Evolutionary conservation across 2,113 vertebrate genomes (phyloP), one percentile per base, ranked within the genome.

Genomic region (Ursus arctos): DNA sequence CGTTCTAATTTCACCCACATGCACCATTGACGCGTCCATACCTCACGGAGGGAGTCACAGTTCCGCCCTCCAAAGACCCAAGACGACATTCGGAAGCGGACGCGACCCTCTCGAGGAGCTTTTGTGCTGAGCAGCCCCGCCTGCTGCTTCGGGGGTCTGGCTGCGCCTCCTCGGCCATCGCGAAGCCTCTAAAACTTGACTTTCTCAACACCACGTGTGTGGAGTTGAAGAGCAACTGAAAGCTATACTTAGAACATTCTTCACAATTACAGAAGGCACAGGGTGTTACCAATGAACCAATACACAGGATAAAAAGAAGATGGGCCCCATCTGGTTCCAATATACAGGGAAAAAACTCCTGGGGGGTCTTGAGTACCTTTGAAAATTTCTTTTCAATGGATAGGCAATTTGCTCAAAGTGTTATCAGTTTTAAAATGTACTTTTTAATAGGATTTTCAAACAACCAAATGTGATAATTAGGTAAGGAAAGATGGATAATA

Each of bases 81-180:
- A 16, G 0, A 9, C 26, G 6, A 40, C 47, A 13, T 28, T 28
- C 33, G 3, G 53, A 4, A 11, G 51, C 1, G 40, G 74, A 31
- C 5, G 33, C 24, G 47, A 49, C 0, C 0, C 4, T 19, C 11
- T 18, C 16, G 40, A 1, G 47, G 55, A 1, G 6, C 21, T 13
- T 0, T 8, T 18, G 0, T 2, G 76, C 26, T 9, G 28, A 7
- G 49, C 18, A 22, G 65, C 13, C 57, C 21, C 10, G 53, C 79
- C 57, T 3, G 6, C 14, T 6, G 80, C 80, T 36, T 16, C 6
- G 5, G 47, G 0, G n/a, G 36, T 26, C 11, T 0, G 26, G 43
- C 47, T 1, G 18, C 2, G 22, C 57, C 87, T 47, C 55, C 59
- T 33, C 1, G 0, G 24, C 2, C 4, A 13, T 10, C n/a, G 47